Base-by-base conservation (phyloP, 1,140 invertebrate genomes). In the Drosophila suzukii region DNA sequence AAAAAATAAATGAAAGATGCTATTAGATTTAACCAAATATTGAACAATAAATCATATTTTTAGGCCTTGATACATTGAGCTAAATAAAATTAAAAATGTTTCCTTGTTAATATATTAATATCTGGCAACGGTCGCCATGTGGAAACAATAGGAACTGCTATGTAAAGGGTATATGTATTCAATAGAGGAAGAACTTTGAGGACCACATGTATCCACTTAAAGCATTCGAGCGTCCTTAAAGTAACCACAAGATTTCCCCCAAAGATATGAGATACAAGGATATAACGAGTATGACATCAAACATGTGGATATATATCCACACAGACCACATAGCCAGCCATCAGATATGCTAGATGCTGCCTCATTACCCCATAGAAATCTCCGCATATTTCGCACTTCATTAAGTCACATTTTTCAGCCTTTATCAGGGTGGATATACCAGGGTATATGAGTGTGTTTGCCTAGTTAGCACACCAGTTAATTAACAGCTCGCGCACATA, bases 371-470 rank as follows among this genome's bases (percentile, higher is more conserved):
- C 75, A 83, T 79, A 79, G 71, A 86, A 85, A 65, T 56, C 67
- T 77, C 12, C 75, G 65, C 76, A 88, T 80, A 89, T 88, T 88
- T 88, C 76, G 62, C 84, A 89, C 75, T 80, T 88, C 79, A 88
- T 88, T 89, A 88, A 73, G 80, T 83, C 84, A 89, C 79, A 83
- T 88, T 88, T 78, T 70, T 84, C 61, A 67, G 44, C 60, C 57
- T 49, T 63, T 78, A 83, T 61, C 73, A 12, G 38, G 50, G 59
- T 43, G 72, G 20, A 1, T 53, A 41, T 15, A 15, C 13, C 24
- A 30, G 11, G 27, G 41, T 38, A 8, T 39, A 39, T 24, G 34
- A 13, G 46, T 79, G 50, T 78, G 80, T 79, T 78, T 83, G 80
- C 72, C 67, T 55, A 81, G 74, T 78, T 82, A 78, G 71, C 63